Base-by-base conservation (phyloP, 2,797 vertebrate genomes). In the Sebastes wilsoni region DNA sequence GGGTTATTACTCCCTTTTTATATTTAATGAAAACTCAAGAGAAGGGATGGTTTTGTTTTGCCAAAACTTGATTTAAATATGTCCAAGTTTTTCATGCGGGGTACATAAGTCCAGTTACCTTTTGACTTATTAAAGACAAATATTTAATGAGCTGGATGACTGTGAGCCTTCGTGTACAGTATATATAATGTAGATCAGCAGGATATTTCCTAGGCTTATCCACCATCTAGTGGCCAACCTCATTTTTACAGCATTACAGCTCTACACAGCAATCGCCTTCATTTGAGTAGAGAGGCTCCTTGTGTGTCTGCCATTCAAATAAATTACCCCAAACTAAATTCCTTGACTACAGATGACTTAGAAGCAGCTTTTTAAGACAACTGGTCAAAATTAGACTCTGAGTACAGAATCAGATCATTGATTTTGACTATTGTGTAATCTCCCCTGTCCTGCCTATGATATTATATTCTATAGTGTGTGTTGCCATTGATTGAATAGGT, bases 151-250 rank as follows among this genome's bases (percentile, higher is more conserved):
- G 7, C 28, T 46, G 30, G 32, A 36, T 64, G 27, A 25, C 4
- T 3, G 11, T 13, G 0, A 59, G 25, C 22, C 27, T 9, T 72
- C 3, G n/a, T 68, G 13, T 72, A 8, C 49, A 59, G 2, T 56
- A n/a, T 49, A 36, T 42, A 4, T 38, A 28, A n/a, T 64, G 10
- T 23, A 69, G 10, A 34, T 30, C 52, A 73, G 49, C 6, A 42
- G 20, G 22, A 12, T 3, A 79, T 85, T 75, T 83, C 60, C 78
- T 27, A 14, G 7, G 23, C 25, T 36, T 30, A 30, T n/a, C 9
- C 60, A 16, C 89, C 92, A 87, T 72, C 91, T 93, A 87, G 88
- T 92, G 92, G 84, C 32, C 62, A 76, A 27, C 4, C 22, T 30
- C 28, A 36, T 68, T 60, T 62, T 70, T 34, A 27, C 72, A 72